phyloP scores from a whole-genome alignment of 1,140 invertebrate genomes.

The Anastrepha ludens region DNA sequence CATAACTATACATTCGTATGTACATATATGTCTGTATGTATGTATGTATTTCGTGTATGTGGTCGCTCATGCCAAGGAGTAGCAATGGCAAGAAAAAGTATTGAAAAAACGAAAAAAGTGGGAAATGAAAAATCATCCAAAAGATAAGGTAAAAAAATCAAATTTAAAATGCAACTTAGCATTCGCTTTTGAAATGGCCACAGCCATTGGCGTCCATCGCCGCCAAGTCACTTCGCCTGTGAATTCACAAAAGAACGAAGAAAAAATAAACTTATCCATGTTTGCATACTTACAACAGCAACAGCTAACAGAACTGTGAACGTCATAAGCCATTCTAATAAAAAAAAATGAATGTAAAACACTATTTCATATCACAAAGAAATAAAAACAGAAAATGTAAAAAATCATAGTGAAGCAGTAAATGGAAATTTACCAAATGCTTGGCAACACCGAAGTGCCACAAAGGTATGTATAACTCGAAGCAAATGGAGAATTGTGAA shows the following conservation, averaged over 20 bases:
- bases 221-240: conserved; percentile 24
- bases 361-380: conserved; percentile 13
- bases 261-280: conserved; percentile 31
- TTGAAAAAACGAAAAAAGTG: conserved; percentile 10
- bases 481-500: conserved; percentile 11
- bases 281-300: conserved; percentile 24
- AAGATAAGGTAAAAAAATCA: conserved; percentile 47
- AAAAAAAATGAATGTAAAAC: not conserved
- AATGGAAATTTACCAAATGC: conserved; percentile 16
- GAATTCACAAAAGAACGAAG: not conserved
- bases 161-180: conserved; percentile 50
- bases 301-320: not conserved
- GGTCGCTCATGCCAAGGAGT: not conserved
- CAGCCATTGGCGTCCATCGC: conserved; percentile 36
- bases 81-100: conserved; percentile 2
- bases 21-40: not conserved
- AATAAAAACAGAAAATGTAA: not conserved
- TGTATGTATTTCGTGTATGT: not conserved
- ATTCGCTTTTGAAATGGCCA: conserved; percentile 47
- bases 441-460: conserved; percentile 28
- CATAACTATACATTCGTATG: not conserved
- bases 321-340: conserved; percentile 15
- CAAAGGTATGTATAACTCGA: not conserved
- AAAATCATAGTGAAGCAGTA: not conserved
- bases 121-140: conserved; percentile 40